Conservation (phyloP, 2,888 invertebrate species). For the Morpho helenor region DNA sequence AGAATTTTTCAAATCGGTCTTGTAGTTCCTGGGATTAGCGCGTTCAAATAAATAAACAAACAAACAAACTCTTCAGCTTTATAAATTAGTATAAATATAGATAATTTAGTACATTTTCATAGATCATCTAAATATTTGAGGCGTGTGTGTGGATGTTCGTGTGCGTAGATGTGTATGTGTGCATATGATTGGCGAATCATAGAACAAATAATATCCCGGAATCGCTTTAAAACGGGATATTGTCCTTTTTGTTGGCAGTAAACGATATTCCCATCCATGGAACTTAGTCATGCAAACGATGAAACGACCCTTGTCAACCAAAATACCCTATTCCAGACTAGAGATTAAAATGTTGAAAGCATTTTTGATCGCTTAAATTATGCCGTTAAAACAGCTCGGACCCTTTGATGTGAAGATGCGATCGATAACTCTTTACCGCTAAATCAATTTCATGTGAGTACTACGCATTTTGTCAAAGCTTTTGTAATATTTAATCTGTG, state of each 20-base stretch:
- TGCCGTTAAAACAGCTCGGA: neutral
- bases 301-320: constrained; percentile 7
- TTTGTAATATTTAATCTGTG: neutral
- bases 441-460: neutral
- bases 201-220: too few species aligned
- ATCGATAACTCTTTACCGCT: neutral
- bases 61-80: too few species aligned
- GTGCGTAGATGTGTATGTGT: too few species aligned
- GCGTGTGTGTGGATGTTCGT: too few species aligned
- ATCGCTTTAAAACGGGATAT: neutral
- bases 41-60: too few species aligned
- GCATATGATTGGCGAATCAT: too few species aligned
- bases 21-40: too few species aligned
- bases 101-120: too few species aligned
- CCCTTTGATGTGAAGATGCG: constrained; percentile 1
- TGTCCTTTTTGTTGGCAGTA: neutral
- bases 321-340: constrained; percentile 2
- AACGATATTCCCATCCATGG: neutral
- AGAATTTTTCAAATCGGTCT: too few species aligned
- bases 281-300: constrained; percentile 2
- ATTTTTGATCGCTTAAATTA: constrained; percentile 3
- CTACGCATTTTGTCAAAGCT: neutral
- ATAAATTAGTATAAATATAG: too few species aligned
- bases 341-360: constrained; percentile 9
- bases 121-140: too few species aligned